These are phyloP conservation scores for Erethizon dorsatum DNA, from an alignment of 2,797 vertebrate species.

Conservation along the genomic window DNA sequence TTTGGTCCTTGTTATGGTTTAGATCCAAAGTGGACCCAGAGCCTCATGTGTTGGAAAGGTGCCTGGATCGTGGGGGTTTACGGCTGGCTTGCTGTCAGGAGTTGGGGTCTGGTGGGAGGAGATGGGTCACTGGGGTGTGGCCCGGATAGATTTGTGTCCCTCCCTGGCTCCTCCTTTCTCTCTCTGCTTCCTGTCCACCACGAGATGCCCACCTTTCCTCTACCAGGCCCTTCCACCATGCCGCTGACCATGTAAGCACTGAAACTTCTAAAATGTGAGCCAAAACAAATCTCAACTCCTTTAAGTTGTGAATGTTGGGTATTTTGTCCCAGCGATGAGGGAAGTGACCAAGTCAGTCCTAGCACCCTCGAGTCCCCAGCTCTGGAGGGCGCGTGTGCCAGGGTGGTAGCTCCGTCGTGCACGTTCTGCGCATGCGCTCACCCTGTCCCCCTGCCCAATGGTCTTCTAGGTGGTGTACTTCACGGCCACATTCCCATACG, in stretches of 20 bases:
- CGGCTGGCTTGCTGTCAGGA: background rate
- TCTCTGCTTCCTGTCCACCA: background rate
- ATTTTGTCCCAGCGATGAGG: background rate
- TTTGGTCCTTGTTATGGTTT: background rate
- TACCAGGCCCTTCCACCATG: background rate
- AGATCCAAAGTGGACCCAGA: background rate
- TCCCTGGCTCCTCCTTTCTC: background rate
- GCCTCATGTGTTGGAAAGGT: too few species aligned
- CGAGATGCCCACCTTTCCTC: background rate
- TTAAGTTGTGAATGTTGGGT: background rate
- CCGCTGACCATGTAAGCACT: background rate
- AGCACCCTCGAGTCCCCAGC: background rate
- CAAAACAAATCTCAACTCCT: background rate
- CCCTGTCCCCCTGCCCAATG: rapidly evolving
- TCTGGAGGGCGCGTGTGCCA: rapidly evolving
- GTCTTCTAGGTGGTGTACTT: conserved; percentile 97
- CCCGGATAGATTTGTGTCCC: too few species aligned
- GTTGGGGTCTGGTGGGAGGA: background rate
- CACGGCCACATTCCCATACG: conserved; percentile 98
- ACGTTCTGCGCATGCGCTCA: background rate
- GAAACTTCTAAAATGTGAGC: background rate
- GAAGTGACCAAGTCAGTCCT: background rate
- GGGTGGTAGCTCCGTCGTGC: background rate
- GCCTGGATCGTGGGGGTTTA: too few species aligned
- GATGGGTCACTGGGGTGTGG: background rate